These are phyloP conservation scores for Ormyrus labotus DNA, from an alignment of 2,888 invertebrate species.

Conservation along the genomic window DNA sequence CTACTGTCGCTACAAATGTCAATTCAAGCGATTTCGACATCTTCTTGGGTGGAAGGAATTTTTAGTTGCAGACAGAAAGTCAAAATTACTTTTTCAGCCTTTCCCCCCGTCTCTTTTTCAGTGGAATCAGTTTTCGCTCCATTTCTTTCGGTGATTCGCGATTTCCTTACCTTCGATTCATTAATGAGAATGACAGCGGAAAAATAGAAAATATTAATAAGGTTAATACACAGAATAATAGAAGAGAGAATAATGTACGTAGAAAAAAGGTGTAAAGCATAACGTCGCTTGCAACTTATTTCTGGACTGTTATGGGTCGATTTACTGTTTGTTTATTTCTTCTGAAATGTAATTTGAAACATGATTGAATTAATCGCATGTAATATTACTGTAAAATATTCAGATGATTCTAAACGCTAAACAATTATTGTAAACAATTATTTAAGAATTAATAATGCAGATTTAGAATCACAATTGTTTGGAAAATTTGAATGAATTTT, in stretches of 20 bases:
- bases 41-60: not conserved
- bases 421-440: no score
- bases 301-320: not conserved
- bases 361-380: no score
- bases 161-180: constrained; percentile 61
- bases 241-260: constrained; percentile 40
- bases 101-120: constrained; percentile 65
- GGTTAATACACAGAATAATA: constrained; percentile 50
- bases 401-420: no score
- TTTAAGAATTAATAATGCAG: no score
- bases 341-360: not conserved
- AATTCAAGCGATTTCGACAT: not conserved
- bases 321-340: not conserved
- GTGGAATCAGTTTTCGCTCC: constrained; percentile 61
- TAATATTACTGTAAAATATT: no score
- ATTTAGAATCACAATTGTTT: no score
- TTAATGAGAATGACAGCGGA: constrained; percentile 48
- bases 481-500: no score
- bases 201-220: constrained; percentile 56
- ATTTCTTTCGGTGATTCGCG: constrained; percentile 59
- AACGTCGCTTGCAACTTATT: constrained; percentile 49
- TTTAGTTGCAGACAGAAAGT: constrained; percentile 57
- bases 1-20: not conserved
- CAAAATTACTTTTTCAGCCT: constrained; percentile 69
- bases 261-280: constrained; percentile 31